Evolutionary conservation across 2,888 invertebrate species (phyloP).

Genomic region (Coenonympha glycerion): DNA sequence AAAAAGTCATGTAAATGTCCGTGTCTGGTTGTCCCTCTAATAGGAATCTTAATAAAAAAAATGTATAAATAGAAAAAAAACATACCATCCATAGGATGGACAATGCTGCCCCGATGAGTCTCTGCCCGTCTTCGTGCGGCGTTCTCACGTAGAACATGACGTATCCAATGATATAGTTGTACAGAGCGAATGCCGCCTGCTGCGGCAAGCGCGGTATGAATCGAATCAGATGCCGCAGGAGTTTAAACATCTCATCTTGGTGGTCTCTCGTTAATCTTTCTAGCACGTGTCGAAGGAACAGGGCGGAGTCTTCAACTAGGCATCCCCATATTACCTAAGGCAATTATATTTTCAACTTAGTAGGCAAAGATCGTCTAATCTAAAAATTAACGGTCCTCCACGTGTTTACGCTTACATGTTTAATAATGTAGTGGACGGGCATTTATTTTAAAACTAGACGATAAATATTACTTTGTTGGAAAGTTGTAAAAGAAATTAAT

Average conservation of each 20-base stretch:
- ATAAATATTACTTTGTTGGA: too few species aligned
- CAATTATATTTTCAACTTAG: background rate
- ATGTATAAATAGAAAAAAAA: too few species aligned
- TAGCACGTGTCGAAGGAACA: constrained; percentile 95
- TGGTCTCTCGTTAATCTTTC: constrained; percentile 95
- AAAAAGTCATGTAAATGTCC: too few species aligned
- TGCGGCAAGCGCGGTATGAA: constrained; percentile 95
- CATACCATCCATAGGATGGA: constrained; percentile 97
- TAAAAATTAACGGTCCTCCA: too few species aligned
- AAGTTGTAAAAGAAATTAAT: too few species aligned
- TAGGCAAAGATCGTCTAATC: too few species aligned
- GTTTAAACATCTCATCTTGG: constrained; percentile 95
- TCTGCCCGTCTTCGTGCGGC: constrained; percentile 96
- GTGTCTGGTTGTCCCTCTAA: too few species aligned
- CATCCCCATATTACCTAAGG: constrained; percentile 96
- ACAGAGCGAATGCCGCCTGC: constrained; percentile 97
- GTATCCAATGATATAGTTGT: constrained; percentile 99
- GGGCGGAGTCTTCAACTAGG: constrained; percentile 96
- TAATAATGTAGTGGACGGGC: too few species aligned
- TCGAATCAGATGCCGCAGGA: constrained; percentile 91
- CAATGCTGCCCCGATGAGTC: constrained; percentile 94
- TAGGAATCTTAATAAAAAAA: too few species aligned
- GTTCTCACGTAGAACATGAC: constrained; percentile 99
- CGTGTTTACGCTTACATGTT: too few species aligned
- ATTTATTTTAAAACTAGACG: too few species aligned